Evolutionary conservation across 2,113 vertebrate species (phyloP), one percentile per base, ranked within the genome.

Genomic region (Bufo gargarizans): DNA sequence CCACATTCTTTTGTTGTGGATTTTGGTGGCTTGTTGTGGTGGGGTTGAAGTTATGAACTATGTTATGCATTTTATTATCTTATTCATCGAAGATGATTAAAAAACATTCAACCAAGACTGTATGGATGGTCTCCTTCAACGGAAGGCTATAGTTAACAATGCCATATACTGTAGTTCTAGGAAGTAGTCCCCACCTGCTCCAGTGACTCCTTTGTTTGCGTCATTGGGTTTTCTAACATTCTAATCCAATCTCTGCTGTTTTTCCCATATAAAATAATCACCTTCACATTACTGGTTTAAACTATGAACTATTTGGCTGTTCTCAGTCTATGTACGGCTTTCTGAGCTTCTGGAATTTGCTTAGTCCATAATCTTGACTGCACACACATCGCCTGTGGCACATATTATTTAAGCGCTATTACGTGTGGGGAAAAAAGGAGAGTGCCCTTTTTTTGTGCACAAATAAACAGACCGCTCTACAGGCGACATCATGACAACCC

Each of bases 331-430:
- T 69, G 43, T 43, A 16, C 74, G 6, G 56, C 9, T 56, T 59
- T 55, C 65, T 33, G 69, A 85, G 33, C 84, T 14, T 17, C 0
- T 67, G 82, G 82, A 84, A 84, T 84, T 84, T 55, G 61, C n/a
- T 47, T 49, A 53, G 72, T 72, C 50, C n/a, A 7, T 84, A 84
- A 72, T 56, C 82, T 43, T 19, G 53, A 20, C n/a, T 72, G 12
- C 43, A 6, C 7, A 6, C 55, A 56, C 13, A 81, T 47, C 33
- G 22, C 79, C 53, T 79, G 50, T 63, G 22, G 7, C 17, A 77
- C 9, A 78, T 76, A 14, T 58, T 58, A 3, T 58, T 13, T 0
- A 33, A 33, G 33, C 33, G 33, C 33, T 33, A 1, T 33, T 33
- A 33, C 33, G 1, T 33, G 33, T 33, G 33, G 33, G 33, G 1